Conservation (phyloP, 2,888 invertebrate genomes). For the Calephelis perditalis region DNA sequence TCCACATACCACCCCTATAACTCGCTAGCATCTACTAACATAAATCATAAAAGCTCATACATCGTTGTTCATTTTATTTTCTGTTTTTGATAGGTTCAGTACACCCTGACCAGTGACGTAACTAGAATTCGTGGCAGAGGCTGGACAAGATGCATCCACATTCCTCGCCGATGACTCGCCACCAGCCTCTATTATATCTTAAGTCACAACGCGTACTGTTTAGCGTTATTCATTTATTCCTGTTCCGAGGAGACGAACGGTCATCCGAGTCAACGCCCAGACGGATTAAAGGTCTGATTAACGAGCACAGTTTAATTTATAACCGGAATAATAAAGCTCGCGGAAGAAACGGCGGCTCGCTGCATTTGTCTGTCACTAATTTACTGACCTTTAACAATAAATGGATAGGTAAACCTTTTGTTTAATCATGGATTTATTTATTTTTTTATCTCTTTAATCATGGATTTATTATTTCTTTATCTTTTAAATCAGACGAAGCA, state of each 20-base stretch:
- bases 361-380: constrained; percentile 36
- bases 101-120: constrained; percentile 23
- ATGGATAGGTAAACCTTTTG: background rate
- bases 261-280: constrained; percentile 67
- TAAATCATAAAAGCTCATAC: too few relatives aligned
- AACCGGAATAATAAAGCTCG: constrained; percentile 68
- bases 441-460: too few relatives aligned
- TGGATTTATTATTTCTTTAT: too few relatives aligned
- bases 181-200: constrained; percentile 34
- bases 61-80: background rate
- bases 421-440: too few relatives aligned
- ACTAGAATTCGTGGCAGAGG: constrained; percentile 32
- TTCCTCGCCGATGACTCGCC: constrained; percentile 63
- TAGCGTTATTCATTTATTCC: constrained; percentile 45
- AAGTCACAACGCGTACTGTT: constrained; percentile 46
- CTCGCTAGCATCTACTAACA: too few relatives aligned
- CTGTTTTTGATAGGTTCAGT: background rate
- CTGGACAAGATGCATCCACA: constrained; percentile 56
- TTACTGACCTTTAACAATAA: constrained; percentile 16
- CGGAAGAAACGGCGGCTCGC: constrained; percentile 48
- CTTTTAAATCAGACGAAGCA: too few relatives aligned
- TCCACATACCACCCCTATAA: too few relatives aligned
- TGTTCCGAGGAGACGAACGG: constrained; percentile 43
- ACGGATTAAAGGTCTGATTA: constrained; percentile 74
- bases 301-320: constrained; percentile 71